Evolutionary conservation across 2,113 vertebrate species (phyloP).

Genomic region (Prunella fulvescens): DNA sequence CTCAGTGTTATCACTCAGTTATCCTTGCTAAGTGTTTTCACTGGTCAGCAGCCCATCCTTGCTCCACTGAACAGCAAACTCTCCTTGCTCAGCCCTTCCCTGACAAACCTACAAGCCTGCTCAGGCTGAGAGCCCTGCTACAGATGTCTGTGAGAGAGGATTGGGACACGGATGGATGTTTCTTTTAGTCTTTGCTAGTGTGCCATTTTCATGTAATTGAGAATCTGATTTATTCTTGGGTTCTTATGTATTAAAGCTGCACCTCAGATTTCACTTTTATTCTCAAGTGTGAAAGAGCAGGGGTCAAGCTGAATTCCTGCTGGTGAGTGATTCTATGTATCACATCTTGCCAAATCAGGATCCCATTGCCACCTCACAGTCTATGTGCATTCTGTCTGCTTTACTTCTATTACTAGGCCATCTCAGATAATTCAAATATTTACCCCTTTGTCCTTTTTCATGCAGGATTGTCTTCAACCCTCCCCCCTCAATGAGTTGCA

Average conservation of each 20-base stretch:
- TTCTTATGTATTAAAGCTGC: not conserved
- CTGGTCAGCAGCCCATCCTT: not conserved
- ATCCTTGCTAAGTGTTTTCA: not conserved
- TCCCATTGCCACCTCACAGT: not conserved
- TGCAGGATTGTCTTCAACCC: not conserved
- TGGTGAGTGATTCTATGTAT: not conserved
- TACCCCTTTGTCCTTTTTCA: not conserved
- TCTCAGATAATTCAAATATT: not conserved
- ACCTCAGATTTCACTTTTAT: not conserved
- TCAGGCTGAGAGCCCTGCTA: not conserved
- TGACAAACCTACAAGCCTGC: not conserved
- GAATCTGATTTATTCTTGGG: not conserved
- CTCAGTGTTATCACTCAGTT: not conserved
- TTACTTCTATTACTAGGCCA: not conserved
- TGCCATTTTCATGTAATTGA: not conserved
- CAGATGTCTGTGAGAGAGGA: not conserved
- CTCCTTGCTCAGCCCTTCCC: not conserved
- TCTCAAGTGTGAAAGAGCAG: not conserved
- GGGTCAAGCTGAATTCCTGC: not conserved
- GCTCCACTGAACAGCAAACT: not conserved
- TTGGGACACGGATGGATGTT: not conserved
- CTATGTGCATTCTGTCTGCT: not conserved
- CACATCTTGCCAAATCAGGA: not conserved
- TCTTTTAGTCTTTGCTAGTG: not conserved
- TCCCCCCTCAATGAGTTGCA: not conserved